These are phyloP conservation scores for Cosmia trapezina DNA, from an alignment of 2,888 invertebrate genomes.

Conservation along the genomic window DNA sequence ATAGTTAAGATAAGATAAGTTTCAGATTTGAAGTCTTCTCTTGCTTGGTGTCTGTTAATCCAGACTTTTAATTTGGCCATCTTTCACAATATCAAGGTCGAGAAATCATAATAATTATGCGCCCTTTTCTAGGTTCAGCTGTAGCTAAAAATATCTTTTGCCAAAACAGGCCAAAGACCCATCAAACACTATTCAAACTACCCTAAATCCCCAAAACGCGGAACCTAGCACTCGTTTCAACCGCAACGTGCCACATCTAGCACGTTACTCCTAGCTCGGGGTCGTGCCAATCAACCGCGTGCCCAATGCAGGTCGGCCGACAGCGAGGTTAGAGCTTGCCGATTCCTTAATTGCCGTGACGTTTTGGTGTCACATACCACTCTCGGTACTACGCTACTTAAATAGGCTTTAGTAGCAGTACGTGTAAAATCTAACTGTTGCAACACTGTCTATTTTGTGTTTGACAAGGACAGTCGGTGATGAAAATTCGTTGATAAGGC, in stretches of 20 bases:
- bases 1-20: no score
- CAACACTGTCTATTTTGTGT: slow-evolving; percentile 67
- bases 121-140: not conserved
- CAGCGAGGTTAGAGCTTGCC: slow-evolving; percentile 89
- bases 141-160: not conserved
- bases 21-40: not conserved
- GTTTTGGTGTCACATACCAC: slow-evolving; percentile 89
- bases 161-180: not conserved
- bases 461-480: slow-evolving; percentile 56
- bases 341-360: slow-evolving; percentile 91
- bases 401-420: slow-evolving; percentile 70
- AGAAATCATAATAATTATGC: not conserved
- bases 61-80: not conserved
- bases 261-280: slow-evolving; percentile 29
- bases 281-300: slow-evolving; percentile 86
- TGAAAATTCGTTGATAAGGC: slow-evolving; percentile 53
- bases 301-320: slow-evolving; percentile 85
- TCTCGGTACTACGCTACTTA: slow-evolving; percentile 79
- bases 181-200: not conserved
- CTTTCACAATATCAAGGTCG: not conserved
- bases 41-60: not conserved
- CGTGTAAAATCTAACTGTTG: slow-evolving; percentile 70
- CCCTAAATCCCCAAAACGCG: not conserved
- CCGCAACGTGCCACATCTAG: slow-evolving; percentile 65
- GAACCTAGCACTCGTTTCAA: not conserved